Base-by-base conservation (phyloP, 1,140 invertebrate species). In the Leptonema lineaticorne region DNA sequence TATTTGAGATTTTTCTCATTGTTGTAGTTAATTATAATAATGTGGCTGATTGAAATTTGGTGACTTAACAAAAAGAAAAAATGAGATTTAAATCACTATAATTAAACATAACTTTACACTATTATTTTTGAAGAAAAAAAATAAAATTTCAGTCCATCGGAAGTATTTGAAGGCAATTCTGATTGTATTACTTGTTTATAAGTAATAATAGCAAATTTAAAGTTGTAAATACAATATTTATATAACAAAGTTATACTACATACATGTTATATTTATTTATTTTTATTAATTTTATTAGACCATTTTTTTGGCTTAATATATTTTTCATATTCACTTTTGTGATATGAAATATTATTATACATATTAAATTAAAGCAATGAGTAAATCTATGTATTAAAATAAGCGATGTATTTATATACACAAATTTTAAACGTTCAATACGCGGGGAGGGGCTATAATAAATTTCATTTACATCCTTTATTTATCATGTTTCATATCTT, bases 41-140 rank as follows among this genome's bases (percentile, higher is more conserved):
- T 28, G n/a, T n/a, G 41, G 46, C 41, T 50, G 18, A 48, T 64
- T n/a, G n/a, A n/a, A 8, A 30, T 59, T 64, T 64, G 46, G 62
- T 48, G 62, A 26, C 46, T 64, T 64, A 24, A 48, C n/a, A 46
- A 18, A 58, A 22, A 27, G 30, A 33, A 48, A n/a, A n/a, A n/a
- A n/a, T n/a, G n/a, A n/a, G n/a, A n/a, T n/a, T n/a, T n/a, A n/a
- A 53, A 53, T 53, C 50, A 53, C 50, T 53, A 26, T 41, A 53
- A 53, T 53, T 53, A 24, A 53, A 53, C n/a, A n/a, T 53, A 53
- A 59, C 16, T 59, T 16, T 59, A 29, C 57, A 59, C 57, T 30
- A 28, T 57, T 33, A 11, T 7, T 53, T 18, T 53, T 53, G 4
- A 26, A 26, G 5, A 22, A 11, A 41, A 41, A 11, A 11, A 14